Evolutionary conservation across 2,797 vertebrate genomes (phyloP).

Genomic region (Arrhamphus sclerolepis): DNA sequence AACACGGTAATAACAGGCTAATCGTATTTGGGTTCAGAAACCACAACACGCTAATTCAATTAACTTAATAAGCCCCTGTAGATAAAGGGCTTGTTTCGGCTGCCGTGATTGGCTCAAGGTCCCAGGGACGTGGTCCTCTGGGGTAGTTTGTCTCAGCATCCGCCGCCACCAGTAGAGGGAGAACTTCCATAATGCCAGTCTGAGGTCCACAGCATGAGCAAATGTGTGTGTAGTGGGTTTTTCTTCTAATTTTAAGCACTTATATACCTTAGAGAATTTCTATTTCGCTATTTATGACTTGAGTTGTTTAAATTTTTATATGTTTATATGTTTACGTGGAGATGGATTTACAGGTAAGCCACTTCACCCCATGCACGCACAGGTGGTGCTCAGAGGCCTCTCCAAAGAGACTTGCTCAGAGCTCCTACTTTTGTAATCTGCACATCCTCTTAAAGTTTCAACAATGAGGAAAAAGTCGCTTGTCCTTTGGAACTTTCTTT

Average conservation of each 20-base stretch:
- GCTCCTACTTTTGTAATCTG: conserved; percentile 36
- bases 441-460: conserved; percentile 66
- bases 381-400: conserved; percentile 13
- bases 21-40: conserved; percentile 85
- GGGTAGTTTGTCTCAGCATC: conserved; percentile 60
- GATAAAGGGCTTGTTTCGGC: conserved; percentile 81
- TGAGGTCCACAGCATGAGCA: too few species aligned
- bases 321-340: not conserved
- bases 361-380: not conserved
- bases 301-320: too few species aligned
- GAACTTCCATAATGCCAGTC: conserved; percentile 55
- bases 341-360: not conserved
- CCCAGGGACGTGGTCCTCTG: conserved; percentile 71
- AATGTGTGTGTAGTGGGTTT: too few species aligned
- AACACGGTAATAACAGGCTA: conserved; percentile 84
- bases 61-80: conserved; percentile 84
- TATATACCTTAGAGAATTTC: not conserved
- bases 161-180: conserved; percentile 66
- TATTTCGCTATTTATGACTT: not conserved
- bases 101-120: conserved; percentile 76
- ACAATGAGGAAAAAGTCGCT: conserved; percentile 61
- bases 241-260: not conserved
- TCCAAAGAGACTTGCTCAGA: conserved; percentile 22
- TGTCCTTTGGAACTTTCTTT: conserved; percentile 64
- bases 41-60: conserved; percentile 86